Evolutionary conservation across 2,113 vertebrate genomes (phyloP).

Genomic region (Ranitomeya imitator): DNA sequence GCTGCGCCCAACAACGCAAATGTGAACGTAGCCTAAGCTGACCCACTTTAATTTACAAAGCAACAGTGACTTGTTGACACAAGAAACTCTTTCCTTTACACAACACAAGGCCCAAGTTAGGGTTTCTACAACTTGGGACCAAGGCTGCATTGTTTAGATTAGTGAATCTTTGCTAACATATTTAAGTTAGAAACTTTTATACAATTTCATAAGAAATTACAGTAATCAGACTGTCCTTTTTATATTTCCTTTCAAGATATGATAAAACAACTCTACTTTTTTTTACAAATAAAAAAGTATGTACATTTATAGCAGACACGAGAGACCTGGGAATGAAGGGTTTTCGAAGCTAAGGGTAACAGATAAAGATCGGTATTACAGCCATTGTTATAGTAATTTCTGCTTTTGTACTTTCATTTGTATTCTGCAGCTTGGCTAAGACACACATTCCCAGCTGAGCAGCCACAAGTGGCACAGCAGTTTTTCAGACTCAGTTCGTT

Average conservation of each 20-base stretch:
- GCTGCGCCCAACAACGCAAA: too few species aligned
- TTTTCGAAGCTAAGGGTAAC: not conserved
- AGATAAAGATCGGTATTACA: not conserved
- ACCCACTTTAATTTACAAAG: too few species aligned
- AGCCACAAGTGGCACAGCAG: constrained; percentile 52
- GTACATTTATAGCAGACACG: not conserved
- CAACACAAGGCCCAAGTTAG: too few species aligned
- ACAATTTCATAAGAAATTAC: too few species aligned
- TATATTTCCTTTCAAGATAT: not conserved
- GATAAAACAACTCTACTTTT: not conserved
- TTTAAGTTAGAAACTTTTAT: too few species aligned
- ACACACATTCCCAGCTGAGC: constrained; percentile 38
- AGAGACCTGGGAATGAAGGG: not conserved
- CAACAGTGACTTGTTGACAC: too few species aligned
- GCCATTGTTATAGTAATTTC: not conserved
- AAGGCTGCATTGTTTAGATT: too few species aligned
- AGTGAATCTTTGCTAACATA: too few species aligned
- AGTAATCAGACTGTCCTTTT: too few species aligned
- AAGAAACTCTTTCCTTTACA: too few species aligned
- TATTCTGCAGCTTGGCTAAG: constrained; percentile 27
- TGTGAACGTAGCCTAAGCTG: too few species aligned
- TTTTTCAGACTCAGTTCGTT: constrained; percentile 47
- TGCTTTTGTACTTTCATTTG: constrained; percentile 28
- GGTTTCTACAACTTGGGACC: too few species aligned
- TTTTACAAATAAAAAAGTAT: not conserved